phyloP scores from a whole-genome alignment of 2,888 invertebrate genomes.

The Shargacucullia verbasci region DNA sequence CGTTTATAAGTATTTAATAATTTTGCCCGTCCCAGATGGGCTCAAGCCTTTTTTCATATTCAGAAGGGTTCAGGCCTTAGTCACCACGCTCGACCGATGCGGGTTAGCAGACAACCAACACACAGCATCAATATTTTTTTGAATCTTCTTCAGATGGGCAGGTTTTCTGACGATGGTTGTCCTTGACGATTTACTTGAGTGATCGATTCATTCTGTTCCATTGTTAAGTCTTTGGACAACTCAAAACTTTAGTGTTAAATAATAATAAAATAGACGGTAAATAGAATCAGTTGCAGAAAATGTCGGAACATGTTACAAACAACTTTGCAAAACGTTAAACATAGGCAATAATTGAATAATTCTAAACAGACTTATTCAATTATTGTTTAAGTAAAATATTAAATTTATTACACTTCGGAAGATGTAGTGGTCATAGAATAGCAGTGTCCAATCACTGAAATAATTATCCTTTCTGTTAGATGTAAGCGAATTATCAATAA shows the following conservation, averaged over 20 bases:
- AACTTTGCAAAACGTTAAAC: not conserved
- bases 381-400: not conserved
- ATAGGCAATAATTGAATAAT: too few species aligned
- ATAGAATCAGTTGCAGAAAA: not conserved
- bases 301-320: not conserved
- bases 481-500: not conserved
- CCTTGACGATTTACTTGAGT: too few species aligned
- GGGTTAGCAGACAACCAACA: too few species aligned
- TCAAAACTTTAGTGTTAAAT: constrained; percentile 10
- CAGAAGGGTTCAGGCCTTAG: too few species aligned
- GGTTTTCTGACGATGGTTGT: too few species aligned
- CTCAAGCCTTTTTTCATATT: too few species aligned
- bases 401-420: not conserved
- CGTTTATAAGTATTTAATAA: constrained; percentile 26
- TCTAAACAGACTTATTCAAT: not conserved
- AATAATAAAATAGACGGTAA: not conserved
- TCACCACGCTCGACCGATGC: too few species aligned
- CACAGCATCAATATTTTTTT: too few species aligned
- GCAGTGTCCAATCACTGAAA: not conserved
- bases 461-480: not conserved
- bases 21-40: too few species aligned
- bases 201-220: too few species aligned
- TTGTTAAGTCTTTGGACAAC: constrained; percentile 10
- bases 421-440: not conserved
- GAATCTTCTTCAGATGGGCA: too few species aligned